Base-by-base conservation (phyloP, 2,888 invertebrate species). In the Drosophila parthenogenetica region DNA sequence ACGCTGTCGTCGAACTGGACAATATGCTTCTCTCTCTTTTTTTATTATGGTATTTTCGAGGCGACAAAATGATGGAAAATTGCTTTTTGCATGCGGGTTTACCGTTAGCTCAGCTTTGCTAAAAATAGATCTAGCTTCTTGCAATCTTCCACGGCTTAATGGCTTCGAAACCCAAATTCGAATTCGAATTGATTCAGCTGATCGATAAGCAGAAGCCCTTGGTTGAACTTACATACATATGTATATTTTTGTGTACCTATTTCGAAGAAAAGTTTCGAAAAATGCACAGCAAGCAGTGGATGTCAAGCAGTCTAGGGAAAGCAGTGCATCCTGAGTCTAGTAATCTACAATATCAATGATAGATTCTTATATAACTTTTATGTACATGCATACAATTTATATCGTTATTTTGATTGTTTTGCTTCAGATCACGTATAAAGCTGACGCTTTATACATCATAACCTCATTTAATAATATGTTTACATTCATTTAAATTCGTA, bases 1-100 rank as follows among this genome's bases (percentile, higher is more conserved):
- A 69, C 68, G 64, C 59, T 51, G 60, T 54, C 65, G 49, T 69
- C 57, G 62, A 81, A 76, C 82, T 81, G 78, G 69, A 75, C 74
- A 83, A 64, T 60, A 66, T 66, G 40, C 62, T 67, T 46, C 45
- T 60, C 39, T 46, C 53, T 58, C 54, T 69, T 43, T 61, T 54
- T 77, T 29, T 69, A 69, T 67, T 67, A 50, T 69, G 62, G 60
- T 50, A 66, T 78, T 69, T 55, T 62, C 59, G 70, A 55, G 57
- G 63, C 69, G 67, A 66, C 66, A 50, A 68, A 67, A 49, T 58
- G 58, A 68, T 63, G 64, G 81, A 70, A 68, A 67, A 70, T n/a
- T 62, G 16, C 62, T 67, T 70, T 73, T 77, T 71, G 68, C 50
- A 72, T 72, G 74, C 53, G 53, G 61, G 61, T 67, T 35, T 64